Evolutionary conservation across 2,888 invertebrate species (phyloP).

Genomic region (Thyatira batis): DNA sequence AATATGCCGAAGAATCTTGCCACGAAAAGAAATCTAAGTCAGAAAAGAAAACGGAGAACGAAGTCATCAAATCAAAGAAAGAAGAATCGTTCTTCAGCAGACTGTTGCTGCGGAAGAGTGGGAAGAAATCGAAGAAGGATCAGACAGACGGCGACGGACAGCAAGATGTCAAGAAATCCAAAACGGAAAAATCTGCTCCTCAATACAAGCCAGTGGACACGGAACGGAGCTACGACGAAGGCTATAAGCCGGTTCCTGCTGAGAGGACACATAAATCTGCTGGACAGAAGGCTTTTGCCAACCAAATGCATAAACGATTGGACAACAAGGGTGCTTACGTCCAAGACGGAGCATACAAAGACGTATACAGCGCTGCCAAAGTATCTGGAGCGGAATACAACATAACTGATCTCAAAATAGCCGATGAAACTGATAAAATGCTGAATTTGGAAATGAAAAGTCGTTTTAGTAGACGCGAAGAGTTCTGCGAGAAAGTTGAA

Average conservation of each 20-base stretch:
- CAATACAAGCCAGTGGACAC: slow-evolving; percentile 66
- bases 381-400: slow-evolving; percentile 73
- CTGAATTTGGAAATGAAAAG: slow-evolving; percentile 69
- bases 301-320: slow-evolving; percentile 77
- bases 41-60: slow-evolving; percentile 74
- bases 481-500: slow-evolving; percentile 62
- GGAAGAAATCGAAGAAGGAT: slow-evolving; percentile 85
- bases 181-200: slow-evolving; percentile 59
- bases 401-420: slow-evolving; percentile 77
- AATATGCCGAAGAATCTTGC: slow-evolving; percentile 73
- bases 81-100: slow-evolving; percentile 85
- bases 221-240: slow-evolving; percentile 55
- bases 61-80: slow-evolving; percentile 78
- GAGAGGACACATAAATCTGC: slow-evolving; percentile 73
- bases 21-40: slow-evolving; percentile 76
- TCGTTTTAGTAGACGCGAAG: slow-evolving; percentile 67
- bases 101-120: slow-evolving; percentile 86
- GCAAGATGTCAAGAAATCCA: slow-evolving; percentile 66
- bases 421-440: slow-evolving; percentile 77
- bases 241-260: slow-evolving; percentile 65
- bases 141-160: slow-evolving; percentile 68
- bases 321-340: slow-evolving; percentile 79
- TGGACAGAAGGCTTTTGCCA: slow-evolving; percentile 76
- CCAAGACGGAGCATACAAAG: slow-evolving; percentile 75
- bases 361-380: slow-evolving; percentile 74